Evolutionary conservation across 2,888 invertebrate genomes (phyloP).

Genomic region (Eledona agricola): DNA sequence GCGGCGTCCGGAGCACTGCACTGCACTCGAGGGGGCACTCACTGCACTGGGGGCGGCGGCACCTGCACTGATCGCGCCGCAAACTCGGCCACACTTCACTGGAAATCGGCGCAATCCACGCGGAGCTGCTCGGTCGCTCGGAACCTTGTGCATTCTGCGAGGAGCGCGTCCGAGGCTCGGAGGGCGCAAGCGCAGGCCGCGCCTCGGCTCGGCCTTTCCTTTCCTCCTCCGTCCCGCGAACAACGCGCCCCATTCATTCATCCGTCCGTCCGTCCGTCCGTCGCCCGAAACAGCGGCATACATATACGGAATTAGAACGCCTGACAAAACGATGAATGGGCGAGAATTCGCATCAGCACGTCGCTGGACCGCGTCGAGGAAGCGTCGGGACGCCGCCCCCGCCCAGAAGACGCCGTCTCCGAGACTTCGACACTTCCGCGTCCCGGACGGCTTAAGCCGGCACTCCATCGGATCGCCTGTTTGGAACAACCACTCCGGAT

Average conservation of each 20-base stretch:
- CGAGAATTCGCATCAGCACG: conserved; percentile 50
- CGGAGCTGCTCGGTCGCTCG: conserved; percentile 69
- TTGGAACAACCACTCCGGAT: too few species aligned
- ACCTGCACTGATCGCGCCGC: conserved; percentile 33
- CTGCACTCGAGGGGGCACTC: conserved; percentile 1
- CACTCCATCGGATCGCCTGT: too few species aligned
- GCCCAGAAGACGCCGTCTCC: too few species aligned
- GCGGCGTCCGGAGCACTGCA: conserved; percentile 17
- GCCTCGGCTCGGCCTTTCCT: conserved; percentile 57
- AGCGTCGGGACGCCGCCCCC: too few species aligned
- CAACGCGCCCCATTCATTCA: conserved; percentile 54
- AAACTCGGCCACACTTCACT: conserved; percentile 43
- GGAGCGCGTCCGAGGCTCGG: conserved; percentile 66
- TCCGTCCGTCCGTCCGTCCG: conserved; percentile 35
- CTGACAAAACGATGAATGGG: conserved; percentile 58
- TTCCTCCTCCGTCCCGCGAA: conserved; percentile 41
- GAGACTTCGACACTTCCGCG: too few species aligned
- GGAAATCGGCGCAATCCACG: conserved; percentile 65
- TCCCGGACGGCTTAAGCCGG: too few species aligned
- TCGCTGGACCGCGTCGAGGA: conserved; percentile 39
- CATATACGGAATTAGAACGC: conserved; percentile 58
- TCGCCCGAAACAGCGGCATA: conserved; percentile 56
- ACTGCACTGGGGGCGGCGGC: not conserved
- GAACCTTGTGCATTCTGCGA: conserved; percentile 70
- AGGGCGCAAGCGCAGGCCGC: conserved; percentile 64